Evolutionary conservation across 2,888 invertebrate genomes (phyloP).

Genomic region (Leucophenga montana): DNA sequence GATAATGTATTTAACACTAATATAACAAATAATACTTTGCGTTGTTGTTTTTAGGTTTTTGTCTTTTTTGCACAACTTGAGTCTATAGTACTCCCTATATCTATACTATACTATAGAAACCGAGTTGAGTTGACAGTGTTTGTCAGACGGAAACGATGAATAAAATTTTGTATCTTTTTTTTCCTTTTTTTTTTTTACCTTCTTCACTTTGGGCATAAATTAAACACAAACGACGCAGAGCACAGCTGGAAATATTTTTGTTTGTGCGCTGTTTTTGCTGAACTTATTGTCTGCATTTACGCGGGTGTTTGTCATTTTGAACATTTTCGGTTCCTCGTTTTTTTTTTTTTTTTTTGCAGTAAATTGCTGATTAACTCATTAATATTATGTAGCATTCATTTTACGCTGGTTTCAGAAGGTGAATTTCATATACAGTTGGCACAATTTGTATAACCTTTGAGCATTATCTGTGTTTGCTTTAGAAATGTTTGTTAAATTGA

Average conservation of each 20-base stretch:
- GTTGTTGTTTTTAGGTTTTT: not conserved
- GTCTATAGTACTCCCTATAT: not conserved
- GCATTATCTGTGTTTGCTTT: no score
- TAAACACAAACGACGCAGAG: not conserved
- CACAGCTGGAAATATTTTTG: conserved; percentile 28
- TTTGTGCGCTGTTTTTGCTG: not conserved
- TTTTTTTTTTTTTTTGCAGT: conserved; percentile 34
- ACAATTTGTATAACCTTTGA: no score
- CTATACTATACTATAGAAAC: no score
- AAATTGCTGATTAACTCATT: conserved; percentile 29
- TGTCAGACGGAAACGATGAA: conserved; percentile 10
- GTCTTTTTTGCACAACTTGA: conserved; percentile 8
- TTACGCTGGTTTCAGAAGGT: no score
- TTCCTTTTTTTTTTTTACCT: not conserved
- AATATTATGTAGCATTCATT: no score
- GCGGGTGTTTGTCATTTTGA: conserved; percentile 52
- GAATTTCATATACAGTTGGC: no score
- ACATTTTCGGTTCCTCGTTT: not conserved
- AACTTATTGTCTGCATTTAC: conserved; percentile 8
- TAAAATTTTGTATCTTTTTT: not conserved
- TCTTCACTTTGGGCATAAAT: conserved; percentile 4
- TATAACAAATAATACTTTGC: conserved; percentile 8
- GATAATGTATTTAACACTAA: conserved; percentile 22
- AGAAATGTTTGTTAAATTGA: no score
- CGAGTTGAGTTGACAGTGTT: conserved; percentile 5